These are phyloP conservation scores for Mastacembelus armatus DNA, from an alignment of 2,797 vertebrate species.

Conservation along the genomic window DNA sequence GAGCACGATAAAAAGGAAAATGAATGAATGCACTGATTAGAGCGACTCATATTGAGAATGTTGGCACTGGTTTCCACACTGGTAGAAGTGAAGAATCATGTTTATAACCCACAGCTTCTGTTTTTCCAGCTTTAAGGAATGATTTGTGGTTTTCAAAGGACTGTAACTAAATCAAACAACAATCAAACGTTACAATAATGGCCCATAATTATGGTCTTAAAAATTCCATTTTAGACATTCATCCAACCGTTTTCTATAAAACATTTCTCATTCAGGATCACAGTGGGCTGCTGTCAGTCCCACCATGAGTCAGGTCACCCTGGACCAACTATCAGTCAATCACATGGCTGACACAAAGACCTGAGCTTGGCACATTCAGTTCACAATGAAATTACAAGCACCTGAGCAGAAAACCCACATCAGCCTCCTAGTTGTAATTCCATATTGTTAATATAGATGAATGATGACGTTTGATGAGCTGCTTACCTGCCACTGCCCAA, in stretches of 20 bases:
- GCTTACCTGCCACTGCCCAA: slow-evolving; percentile 1
- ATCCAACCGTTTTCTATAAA: background rate
- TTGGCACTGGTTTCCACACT: slow-evolving; percentile 44
- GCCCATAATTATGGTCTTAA: background rate
- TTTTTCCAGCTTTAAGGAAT: slow-evolving; percentile 1
- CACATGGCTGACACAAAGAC: slow-evolving; percentile 11
- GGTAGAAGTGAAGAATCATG: slow-evolving; percentile 26
- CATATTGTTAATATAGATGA: background rate
- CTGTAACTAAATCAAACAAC: background rate
- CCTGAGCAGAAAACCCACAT: background rate
- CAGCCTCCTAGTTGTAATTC: background rate
- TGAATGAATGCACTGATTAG: slow-evolving; percentile 62
- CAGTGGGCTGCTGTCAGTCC: background rate
- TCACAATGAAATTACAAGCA: slow-evolving; percentile 2
- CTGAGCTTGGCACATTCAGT: background rate
- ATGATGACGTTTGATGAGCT: too few relatives aligned
- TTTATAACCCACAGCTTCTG: slow-evolving; percentile 1
- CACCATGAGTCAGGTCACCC: slow-evolving; percentile 35
- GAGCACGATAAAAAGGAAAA: slow-evolving; percentile 50
- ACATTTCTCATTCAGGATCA: slow-evolving; percentile 1
- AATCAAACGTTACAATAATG: background rate
- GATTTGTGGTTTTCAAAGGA: background rate
- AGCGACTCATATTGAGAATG: slow-evolving; percentile 30
- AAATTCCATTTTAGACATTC: too few relatives aligned
- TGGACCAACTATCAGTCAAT: slow-evolving; percentile 19